Conservation (phyloP, 2,113 vertebrate genomes). For the Gobiocypris rarus region DNA sequence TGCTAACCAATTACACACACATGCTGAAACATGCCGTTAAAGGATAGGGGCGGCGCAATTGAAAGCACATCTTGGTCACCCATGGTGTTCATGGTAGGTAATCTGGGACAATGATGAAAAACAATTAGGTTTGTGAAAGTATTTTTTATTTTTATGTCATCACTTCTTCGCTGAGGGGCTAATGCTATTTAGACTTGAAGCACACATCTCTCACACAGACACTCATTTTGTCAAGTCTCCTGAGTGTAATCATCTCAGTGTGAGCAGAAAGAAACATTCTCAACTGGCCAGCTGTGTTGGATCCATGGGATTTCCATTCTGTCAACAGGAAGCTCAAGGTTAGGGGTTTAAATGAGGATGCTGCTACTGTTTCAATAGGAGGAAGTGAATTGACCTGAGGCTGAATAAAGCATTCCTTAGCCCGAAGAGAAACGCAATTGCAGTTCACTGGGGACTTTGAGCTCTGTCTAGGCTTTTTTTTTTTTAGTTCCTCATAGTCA, state of each 20-base stretch:
- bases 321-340: slow-evolving; percentile 54
- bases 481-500: neutral
- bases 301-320: slow-evolving; percentile 47
- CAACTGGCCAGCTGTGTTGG: slow-evolving; percentile 40
- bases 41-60: neutral
- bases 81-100: neutral
- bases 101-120: neutral
- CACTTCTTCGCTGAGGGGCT: neutral
- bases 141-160: neutral
- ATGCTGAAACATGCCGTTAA: slow-evolving; percentile 34
- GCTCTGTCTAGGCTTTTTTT: neutral
- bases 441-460: neutral
- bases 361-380: slow-evolving; percentile 60
- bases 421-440: neutral
- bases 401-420: slow-evolving; percentile 36
- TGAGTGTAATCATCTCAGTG: slow-evolving; percentile 7
- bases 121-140: neutral
- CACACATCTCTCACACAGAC: neutral
- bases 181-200: neutral
- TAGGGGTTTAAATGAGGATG: slow-evolving; percentile 49
- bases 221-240: neutral
- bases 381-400: slow-evolving; percentile 45
- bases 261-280: slow-evolving; percentile 14
- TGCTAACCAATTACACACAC: slow-evolving; percentile 35
- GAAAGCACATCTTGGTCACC: neutral